These are phyloP conservation scores for Rhinella marina DNA, from an alignment of 2,797 vertebrate genomes.

Conservation along the genomic window DNA sequence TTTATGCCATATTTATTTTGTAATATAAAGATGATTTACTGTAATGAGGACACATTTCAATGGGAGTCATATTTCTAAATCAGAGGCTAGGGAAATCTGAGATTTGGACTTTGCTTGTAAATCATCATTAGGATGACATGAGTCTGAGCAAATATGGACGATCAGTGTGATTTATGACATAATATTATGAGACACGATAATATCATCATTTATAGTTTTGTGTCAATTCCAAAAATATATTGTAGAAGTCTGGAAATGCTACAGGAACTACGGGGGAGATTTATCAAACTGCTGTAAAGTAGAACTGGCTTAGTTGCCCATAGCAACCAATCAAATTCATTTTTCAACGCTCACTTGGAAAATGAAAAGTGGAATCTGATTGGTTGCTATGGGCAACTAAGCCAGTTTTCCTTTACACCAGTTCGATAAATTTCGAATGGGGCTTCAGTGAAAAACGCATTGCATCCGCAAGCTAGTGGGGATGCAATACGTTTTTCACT, in stretches of 20 bases:
- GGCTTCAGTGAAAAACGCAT: no score
- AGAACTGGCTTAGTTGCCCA: no score
- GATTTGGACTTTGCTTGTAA: not conserved
- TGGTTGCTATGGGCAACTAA: no score
- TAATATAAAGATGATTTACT: not conserved
- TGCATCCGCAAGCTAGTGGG: no score
- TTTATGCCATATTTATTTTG: not conserved
- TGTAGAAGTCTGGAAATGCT: not conserved
- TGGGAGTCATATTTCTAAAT: not conserved
- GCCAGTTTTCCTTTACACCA: no score
- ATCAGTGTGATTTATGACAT: not conserved
- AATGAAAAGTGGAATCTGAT: no score
- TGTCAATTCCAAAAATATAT: not conserved
- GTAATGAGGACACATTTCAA: not conserved
- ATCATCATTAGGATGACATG: not conserved
- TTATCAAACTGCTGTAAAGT: no score
- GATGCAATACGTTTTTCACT: no score
- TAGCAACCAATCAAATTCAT: no score
- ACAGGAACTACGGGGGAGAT: not conserved
- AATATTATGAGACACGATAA: not conserved
- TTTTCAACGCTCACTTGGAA: no score
- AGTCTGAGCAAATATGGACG: not conserved
- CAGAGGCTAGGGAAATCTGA: not conserved
- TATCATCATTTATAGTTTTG: not conserved
- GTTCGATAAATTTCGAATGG: no score